Evolutionary conservation across 92 coral and sea anemone species (phyloP).

Genomic region (Virgularia gustaviana): DNA sequence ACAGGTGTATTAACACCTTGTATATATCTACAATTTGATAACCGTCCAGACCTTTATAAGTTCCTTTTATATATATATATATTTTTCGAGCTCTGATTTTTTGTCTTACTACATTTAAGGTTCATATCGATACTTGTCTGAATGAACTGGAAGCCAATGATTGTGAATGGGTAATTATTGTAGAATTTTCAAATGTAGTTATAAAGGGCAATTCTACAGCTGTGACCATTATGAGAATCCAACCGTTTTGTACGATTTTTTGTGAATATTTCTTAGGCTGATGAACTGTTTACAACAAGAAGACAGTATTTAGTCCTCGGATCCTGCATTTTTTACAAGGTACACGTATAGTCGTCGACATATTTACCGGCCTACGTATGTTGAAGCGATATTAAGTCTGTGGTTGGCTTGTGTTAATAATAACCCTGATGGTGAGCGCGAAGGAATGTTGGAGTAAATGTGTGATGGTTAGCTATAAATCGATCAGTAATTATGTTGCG

Average conservation of each 20-base stretch:
- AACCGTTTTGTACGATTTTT: neutral
- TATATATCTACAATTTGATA: too few species aligned
- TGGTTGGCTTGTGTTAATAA: too few species aligned
- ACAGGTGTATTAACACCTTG: too few species aligned
- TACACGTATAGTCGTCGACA: too few species aligned
- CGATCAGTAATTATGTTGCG: too few species aligned
- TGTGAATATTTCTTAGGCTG: slow-evolving; percentile 53
- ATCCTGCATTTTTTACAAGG: slow-evolving; percentile 92
- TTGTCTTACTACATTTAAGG: slow-evolving; percentile 38
- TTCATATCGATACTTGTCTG: slow-evolving; percentile 77
- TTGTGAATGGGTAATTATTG: slow-evolving; percentile 67
- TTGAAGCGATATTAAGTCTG: too few species aligned
- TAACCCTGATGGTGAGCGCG: too few species aligned
- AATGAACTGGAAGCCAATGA: slow-evolving; percentile 95
- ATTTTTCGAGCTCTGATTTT: neutral
- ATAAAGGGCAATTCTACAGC: neutral
- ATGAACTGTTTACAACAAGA: slow-evolving; percentile 86
- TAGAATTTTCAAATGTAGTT: neutral
- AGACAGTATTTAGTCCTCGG: slow-evolving; percentile 97
- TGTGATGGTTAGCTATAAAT: too few species aligned
- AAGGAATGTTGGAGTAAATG: too few species aligned
- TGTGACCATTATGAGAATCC: neutral
- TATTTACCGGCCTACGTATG: too few species aligned
- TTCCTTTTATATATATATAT: neutral
- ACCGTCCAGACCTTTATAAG: neutral